Conservation (phyloP, 37 sponge, comb jelly and placozoan species). For the Tethya wilhelma region DNA sequence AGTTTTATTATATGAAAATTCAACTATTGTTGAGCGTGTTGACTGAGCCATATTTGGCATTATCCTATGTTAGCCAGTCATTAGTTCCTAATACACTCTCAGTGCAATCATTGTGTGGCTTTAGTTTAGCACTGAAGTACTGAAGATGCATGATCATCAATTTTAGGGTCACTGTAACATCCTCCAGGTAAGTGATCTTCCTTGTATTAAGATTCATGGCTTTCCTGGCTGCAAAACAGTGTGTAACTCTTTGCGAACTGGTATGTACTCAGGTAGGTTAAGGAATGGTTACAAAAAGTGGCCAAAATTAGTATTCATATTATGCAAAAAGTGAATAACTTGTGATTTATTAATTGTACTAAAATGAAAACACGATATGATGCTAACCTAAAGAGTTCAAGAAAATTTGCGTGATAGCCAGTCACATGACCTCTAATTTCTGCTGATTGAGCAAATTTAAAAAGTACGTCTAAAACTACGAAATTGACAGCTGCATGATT, state of each 20-base stretch:
- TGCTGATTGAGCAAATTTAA: no score
- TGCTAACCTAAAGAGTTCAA: background rate
- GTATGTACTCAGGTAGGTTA: background rate
- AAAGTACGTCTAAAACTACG: no score
- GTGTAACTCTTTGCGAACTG: background rate
- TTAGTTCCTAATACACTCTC: constrained; percentile 39
- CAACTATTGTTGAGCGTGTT: constrained; percentile 21
- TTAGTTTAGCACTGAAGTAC: constrained; percentile 6
- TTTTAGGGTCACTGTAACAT: constrained; percentile 13
- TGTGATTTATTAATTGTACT: no score
- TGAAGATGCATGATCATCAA: constrained; percentile 5
- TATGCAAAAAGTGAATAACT: no score
- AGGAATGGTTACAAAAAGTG: no score
- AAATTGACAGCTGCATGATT: no score
- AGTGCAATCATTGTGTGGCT: constrained; percentile 40
- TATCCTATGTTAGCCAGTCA: constrained; percentile 19
- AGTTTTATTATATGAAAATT: constrained; percentile 17
- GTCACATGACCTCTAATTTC: no score
- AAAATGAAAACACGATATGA: no score
- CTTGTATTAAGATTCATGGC: no score
- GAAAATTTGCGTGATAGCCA: no score
- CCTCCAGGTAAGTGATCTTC: constrained; percentile 29
- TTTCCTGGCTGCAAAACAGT: no score
- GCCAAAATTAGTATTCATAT: no score
- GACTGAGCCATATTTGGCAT: constrained; percentile 33